Evolutionary conservation across 2,113 vertebrate species (phyloP).

Genomic region (Siphamia tubifer): DNA sequence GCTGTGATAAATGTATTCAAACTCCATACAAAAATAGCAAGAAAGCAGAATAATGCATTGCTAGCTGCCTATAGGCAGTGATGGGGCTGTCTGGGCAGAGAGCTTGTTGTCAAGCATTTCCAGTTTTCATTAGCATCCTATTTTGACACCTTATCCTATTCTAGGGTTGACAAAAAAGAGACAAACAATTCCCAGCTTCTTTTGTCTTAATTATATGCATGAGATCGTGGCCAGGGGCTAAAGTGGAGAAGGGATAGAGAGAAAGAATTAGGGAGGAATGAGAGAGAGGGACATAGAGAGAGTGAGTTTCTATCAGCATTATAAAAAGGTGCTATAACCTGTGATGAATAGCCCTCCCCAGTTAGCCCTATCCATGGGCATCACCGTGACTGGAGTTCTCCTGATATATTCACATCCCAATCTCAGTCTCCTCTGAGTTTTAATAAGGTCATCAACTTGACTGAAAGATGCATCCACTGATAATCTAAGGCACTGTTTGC

Average conservation of each 20-base stretch:
- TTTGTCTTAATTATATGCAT: slow-evolving; percentile 75
- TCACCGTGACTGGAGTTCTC: slow-evolving; percentile 52
- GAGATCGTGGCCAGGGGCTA: slow-evolving; percentile 53
- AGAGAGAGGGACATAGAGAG: slow-evolving; percentile 11
- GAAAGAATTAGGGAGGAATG: slow-evolving; percentile 18
- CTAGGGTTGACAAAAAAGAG: slow-evolving; percentile 51
- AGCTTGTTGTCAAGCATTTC: slow-evolving; percentile 58
- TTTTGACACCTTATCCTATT: slow-evolving; percentile 65
- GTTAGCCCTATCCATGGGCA: slow-evolving; percentile 54
- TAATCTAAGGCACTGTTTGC: slow-evolving; percentile 62
- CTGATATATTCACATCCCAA: slow-evolving; percentile 73
- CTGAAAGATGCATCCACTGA: slow-evolving; percentile 70
- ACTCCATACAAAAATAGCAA: slow-evolving; percentile 21
- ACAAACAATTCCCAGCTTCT: slow-evolving; percentile 56
- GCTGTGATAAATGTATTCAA: slow-evolving; percentile 46
- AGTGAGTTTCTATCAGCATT: slow-evolving; percentile 49
- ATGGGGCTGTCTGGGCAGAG: slow-evolving; percentile 32
- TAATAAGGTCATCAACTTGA: slow-evolving; percentile 78
- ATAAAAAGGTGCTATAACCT: slow-evolving; percentile 61
- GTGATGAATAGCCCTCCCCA: slow-evolving; percentile 63
- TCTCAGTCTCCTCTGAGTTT: slow-evolving; percentile 72
- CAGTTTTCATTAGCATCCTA: slow-evolving; percentile 69
- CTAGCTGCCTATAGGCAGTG: slow-evolving; percentile 40
- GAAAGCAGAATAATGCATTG: slow-evolving; percentile 55
- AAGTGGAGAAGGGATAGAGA: slow-evolving; percentile 32